These are phyloP conservation scores for Sciurus niger DNA, from an alignment of 2,113 vertebrate genomes.

Conservation along the genomic window DNA sequence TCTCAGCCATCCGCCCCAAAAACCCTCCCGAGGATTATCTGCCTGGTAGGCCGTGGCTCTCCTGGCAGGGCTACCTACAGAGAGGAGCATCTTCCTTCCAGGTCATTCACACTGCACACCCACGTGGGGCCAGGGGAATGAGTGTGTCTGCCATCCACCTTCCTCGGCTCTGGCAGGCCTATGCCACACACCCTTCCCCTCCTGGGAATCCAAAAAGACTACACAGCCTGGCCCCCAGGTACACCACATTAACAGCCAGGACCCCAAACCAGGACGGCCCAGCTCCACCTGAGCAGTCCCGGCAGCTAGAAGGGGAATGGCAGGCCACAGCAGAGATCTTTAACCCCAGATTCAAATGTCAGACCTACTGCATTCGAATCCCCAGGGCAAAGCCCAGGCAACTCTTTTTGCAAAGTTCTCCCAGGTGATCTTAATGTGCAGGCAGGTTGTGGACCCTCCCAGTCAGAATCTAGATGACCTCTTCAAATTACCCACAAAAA, in stretches of 20 bases:
- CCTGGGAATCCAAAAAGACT: not conserved
- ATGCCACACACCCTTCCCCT: rapidly evolving
- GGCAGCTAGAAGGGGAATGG: not conserved
- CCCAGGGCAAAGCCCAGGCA: not conserved
- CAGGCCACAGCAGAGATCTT: not conserved
- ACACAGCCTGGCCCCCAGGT: no score
- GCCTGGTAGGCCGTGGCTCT: not conserved
- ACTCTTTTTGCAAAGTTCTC: not conserved
- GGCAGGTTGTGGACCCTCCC: not conserved
- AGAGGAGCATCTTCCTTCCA: not conserved
- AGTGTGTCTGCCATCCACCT: not conserved
- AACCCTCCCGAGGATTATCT: not conserved
- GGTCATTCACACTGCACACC: not conserved
- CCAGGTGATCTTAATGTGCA: not conserved
- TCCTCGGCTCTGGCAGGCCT: no score
- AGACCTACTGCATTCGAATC: not conserved
- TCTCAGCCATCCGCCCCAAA: not conserved
- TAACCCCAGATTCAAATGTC: not conserved
- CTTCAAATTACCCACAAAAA: not conserved
- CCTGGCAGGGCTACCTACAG: not conserved
- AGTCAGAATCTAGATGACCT: not conserved
- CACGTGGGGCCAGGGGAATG: rapidly evolving
- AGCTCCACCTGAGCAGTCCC: not conserved
- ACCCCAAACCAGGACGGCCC: not conserved
- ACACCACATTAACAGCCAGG: not conserved